A percentile compares a stretch with the other conserved stretches of the same genome.
Evolutionary conservation across 2,113 vertebrate genomes (phyloP).

Genomic region (Crotalus horridus): DNA sequence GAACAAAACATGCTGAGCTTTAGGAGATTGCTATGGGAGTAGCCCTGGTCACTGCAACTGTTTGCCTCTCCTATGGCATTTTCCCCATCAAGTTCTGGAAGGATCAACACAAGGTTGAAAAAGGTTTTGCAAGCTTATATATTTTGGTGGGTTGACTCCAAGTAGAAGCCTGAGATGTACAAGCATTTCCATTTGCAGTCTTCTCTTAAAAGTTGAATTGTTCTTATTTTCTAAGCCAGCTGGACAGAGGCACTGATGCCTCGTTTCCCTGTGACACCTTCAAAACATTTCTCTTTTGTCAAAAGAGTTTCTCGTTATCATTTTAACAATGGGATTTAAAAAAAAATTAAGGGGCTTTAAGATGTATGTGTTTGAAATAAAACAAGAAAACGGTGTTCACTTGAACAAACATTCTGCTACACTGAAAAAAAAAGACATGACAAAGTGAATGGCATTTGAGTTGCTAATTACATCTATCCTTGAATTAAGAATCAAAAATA

Average conservation of each 20-base stretch:
- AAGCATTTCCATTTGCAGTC: too few species aligned
- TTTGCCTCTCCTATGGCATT: constrained; percentile 10
- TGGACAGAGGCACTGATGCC: neutral
- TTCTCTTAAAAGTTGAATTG: neutral
- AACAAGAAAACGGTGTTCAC: neutral
- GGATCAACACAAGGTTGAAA: constrained; percentile 9
- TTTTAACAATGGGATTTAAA: neutral
- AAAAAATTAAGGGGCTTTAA: neutral
- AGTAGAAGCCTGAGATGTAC: neutral
- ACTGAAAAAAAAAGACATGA: neutral
- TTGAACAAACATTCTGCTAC: neutral
- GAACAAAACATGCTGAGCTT: neutral
- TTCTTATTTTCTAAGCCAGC: neutral
- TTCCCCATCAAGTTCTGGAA: constrained; percentile 18
- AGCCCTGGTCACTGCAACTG: constrained; percentile 8
- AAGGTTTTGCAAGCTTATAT: neutral
- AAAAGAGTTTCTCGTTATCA: neutral
- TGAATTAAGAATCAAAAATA: neutral
- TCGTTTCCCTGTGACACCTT: neutral
- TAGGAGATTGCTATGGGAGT: constrained; percentile 8
- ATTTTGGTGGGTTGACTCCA: neutral
- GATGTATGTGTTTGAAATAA: neutral
- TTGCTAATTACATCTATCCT: neutral
- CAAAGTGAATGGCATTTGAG: neutral
- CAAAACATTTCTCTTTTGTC: neutral